Percentiles rank a stretch among this genome's conserved stretches.
Evolutionary conservation across 2,888 invertebrate species (phyloP).

Genomic region (Cosmorhoe ocellata): DNA sequence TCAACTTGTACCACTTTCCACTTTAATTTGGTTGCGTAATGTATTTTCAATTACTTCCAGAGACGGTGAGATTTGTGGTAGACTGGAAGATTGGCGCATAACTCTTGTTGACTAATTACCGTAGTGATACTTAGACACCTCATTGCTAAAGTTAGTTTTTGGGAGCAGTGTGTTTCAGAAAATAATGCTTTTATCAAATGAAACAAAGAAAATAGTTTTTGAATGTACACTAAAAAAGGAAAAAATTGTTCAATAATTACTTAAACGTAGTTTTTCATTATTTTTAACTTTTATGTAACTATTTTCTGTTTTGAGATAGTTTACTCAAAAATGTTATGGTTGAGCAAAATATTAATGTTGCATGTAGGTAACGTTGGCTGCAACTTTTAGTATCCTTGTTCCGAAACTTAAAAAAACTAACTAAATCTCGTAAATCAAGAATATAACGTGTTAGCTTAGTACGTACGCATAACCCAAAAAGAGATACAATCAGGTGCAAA

Average conservation of each 20-base stretch:
- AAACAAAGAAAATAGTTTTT: too few relatives aligned
- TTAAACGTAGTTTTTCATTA: too few relatives aligned
- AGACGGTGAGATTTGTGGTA: constrained; percentile 79
- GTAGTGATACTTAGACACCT: constrained; percentile 30
- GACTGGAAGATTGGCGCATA: constrained; percentile 71
- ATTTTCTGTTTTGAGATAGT: too few relatives aligned
- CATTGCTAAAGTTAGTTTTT: constrained; percentile 36
- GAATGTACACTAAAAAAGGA: too few relatives aligned
- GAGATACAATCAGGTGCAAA: constrained; percentile 23
- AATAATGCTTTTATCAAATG: too few relatives aligned
- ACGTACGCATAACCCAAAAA: constrained; percentile 9
- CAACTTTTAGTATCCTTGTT: not conserved
- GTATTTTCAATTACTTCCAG: constrained; percentile 82
- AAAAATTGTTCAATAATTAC: too few relatives aligned
- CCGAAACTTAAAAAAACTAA: constrained; percentile 5
- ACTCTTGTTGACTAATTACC: constrained; percentile 70
- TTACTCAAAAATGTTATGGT: too few relatives aligned
- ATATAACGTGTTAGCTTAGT: constrained; percentile 14
- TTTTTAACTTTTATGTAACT: too few relatives aligned
- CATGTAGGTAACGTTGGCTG: too few relatives aligned
- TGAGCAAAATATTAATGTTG: too few relatives aligned
- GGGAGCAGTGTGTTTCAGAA: too few relatives aligned
- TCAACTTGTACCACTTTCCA: constrained; percentile 80
- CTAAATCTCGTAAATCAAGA: constrained; percentile 17
- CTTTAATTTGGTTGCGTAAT: constrained; percentile 83